These are phyloP conservation scores for Ancistrus triradiatus DNA, from an alignment of 2,113 vertebrate species.

Conservation along the genomic window DNA sequence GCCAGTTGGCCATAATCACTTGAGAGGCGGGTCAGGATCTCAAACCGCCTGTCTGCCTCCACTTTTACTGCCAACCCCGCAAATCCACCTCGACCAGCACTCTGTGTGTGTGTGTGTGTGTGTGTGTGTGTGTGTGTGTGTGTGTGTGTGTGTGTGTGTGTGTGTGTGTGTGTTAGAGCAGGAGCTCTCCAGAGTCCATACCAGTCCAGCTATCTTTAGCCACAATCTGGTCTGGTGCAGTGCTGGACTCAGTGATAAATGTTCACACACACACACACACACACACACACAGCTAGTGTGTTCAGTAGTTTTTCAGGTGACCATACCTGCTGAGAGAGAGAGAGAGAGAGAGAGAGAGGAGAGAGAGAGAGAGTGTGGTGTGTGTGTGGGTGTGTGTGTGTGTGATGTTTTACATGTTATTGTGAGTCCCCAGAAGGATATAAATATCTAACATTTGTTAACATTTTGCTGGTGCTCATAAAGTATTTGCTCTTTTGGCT, in stretches of 20 bases:
- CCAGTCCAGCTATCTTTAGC: slow-evolving; percentile 34
- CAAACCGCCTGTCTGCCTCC: slow-evolving; percentile 3
- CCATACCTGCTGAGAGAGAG: too few species aligned
- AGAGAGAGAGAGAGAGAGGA: too few species aligned
- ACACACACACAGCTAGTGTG: slow-evolving; percentile 11
- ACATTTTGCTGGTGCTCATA: too few species aligned
- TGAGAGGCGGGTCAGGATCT: slow-evolving; percentile 12
- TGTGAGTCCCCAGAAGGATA: too few species aligned
- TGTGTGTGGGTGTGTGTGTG: too few species aligned
- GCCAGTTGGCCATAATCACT: slow-evolving; percentile 22
- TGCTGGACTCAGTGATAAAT: slow-evolving; percentile 38
- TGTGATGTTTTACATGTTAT: too few species aligned
- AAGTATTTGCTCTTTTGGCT: too few species aligned
- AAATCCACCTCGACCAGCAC: background rate
- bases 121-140: too few species aligned
- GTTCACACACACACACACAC: slow-evolving; percentile 37
- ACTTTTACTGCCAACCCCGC: slow-evolving; percentile 8
- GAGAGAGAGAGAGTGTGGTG: too few species aligned
- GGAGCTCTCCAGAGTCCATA: slow-evolving; percentile 25
- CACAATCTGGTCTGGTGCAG: slow-evolving; percentile 39
- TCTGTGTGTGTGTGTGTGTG: slow-evolving; percentile 31
- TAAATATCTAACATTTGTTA: too few species aligned
- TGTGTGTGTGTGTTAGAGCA: slow-evolving; percentile 11
- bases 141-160: slow-evolving; percentile 13
- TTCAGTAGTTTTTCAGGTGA: too few species aligned